Base-by-base conservation (phyloP, 1,140 invertebrate genomes). In the Nephotettix cincticeps region DNA sequence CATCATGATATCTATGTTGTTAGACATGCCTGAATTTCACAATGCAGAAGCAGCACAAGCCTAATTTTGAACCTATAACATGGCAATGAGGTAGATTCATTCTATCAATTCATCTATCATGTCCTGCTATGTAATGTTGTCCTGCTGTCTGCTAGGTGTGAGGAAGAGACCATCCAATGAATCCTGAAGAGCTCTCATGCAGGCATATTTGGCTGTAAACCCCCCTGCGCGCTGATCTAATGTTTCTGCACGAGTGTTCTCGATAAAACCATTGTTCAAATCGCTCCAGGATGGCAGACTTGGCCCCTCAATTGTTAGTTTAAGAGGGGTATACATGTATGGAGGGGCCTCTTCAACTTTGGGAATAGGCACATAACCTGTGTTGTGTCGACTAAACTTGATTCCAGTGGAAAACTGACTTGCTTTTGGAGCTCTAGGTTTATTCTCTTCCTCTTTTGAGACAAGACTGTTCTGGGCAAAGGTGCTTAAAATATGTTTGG, bases 131-230 rank as follows among this genome's bases (percentile, higher is more conserved):
- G 32, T 36, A 36, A 14, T 14, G 32, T 36, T 36, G 14, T 36
- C 32, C 14, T 4, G 32, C 14, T 4, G 32, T 36, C 32, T 36
- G 56, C n/a, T 29, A 2, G 56, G 56, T 27, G 27, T 27, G 14
- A 61, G 25, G 23, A 67, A 96, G 0, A 97, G 83, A 29, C 95
- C 94, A 75, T 90, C 87, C 77, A 98, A 86, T 0, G 96, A 92
- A 80, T 98, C 96, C 81, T 97, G 91, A 11, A 99, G 80, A 0
- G 95, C 96, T 76, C 96, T 83, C 65, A 92, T 83, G 81, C 96
- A 98, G 1, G 93, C 93, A 71, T 96, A 83, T 4, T 87, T 87
- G 1, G 92, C 85, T 30, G 88, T 86, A 80, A 93, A 99, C 1
- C 97, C 97, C 47, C 95, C 96, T 21, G 95, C 96, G 74, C 88